Evolutionary conservation across 2,888 invertebrate genomes (phyloP).

Genomic region (Apamea epomidion): DNA sequence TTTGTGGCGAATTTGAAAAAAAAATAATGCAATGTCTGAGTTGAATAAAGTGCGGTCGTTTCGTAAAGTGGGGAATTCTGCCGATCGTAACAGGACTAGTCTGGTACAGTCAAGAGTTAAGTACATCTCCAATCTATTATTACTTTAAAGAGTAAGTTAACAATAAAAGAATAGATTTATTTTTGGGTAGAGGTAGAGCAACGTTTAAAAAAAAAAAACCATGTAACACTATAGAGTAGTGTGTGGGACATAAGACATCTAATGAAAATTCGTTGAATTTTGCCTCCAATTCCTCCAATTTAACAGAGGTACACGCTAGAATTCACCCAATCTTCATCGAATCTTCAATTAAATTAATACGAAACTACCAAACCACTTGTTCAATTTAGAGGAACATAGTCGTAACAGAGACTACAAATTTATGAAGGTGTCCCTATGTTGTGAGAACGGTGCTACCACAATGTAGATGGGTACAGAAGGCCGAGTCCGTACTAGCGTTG

Average conservation of each 20-base stretch:
- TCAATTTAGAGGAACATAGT: conserved; percentile 57
- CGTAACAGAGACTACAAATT: conserved; percentile 54
- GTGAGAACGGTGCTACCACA: conserved; percentile 5
- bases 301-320: neutral
- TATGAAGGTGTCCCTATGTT: conserved; percentile 56
- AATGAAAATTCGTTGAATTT: neutral
- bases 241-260: neutral
- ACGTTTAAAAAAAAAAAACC: too few relatives aligned
- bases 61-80: neutral
- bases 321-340: conserved; percentile 15
- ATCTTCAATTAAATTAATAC: conserved; percentile 46
- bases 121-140: neutral
- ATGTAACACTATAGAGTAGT: neutral
- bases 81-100: too few relatives aligned
- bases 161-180: neutral
- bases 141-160: neutral
- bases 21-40: neutral
- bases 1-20: neutral
- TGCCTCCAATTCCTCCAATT: neutral
- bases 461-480: conserved; percentile 6
- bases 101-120: neutral
- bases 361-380: conserved; percentile 49
- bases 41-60: neutral
- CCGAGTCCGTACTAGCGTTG: too few relatives aligned
- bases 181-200: too few relatives aligned